Percentiles rank a stretch among this genome's conserved stretches.
Evolutionary conservation across 2,888 invertebrate species (phyloP).

Genomic region (Pyrocoelia pectoralis): DNA sequence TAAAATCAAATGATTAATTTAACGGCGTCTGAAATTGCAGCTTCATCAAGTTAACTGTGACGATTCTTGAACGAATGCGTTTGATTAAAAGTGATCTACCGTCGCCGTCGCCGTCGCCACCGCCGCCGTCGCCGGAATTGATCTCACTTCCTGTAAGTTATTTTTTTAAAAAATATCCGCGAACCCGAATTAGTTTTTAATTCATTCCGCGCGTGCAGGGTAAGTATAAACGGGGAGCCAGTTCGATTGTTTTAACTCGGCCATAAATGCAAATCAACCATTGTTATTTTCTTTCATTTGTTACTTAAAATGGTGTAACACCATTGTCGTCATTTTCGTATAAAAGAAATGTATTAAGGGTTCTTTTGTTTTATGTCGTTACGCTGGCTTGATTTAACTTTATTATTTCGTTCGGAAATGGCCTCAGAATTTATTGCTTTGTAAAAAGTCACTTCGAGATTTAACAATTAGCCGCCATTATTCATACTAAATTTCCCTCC

Average conservation of each 20-base stretch:
- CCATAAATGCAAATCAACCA: conserved; percentile 55
- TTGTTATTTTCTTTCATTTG: conserved; percentile 53
- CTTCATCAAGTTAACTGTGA: conserved; percentile 54
- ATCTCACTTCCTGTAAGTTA: neutral
- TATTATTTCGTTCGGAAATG: conserved; percentile 54
- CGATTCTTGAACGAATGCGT: conserved; percentile 42
- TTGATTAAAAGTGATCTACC: conserved; percentile 37
- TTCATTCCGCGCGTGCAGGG: conserved; percentile 28
- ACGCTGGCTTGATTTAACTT: conserved; percentile 53
- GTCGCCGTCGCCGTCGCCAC: too few relatives aligned
- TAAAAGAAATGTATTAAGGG: conserved; percentile 52
- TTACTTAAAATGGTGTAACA: conserved; percentile 54
- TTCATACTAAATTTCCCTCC: conserved; percentile 5
- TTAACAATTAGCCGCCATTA: conserved; percentile 38
- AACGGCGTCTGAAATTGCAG: conserved; percentile 55
- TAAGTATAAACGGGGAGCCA: conserved; percentile 30
- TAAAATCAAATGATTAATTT: conserved; percentile 59
- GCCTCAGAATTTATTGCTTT: conserved; percentile 54
- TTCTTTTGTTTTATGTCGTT: conserved; percentile 52
- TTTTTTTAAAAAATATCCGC: conserved; percentile 1
- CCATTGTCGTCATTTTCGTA: conserved; percentile 49
- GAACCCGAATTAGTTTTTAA: conserved; percentile 25
- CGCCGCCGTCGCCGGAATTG: conserved; percentile 3
- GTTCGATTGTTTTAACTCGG: conserved; percentile 53
- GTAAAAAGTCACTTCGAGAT: conserved; percentile 40